Evolutionary conservation across 1,140 invertebrate genomes (phyloP).

Genomic region (Bombus soroeensis): DNA sequence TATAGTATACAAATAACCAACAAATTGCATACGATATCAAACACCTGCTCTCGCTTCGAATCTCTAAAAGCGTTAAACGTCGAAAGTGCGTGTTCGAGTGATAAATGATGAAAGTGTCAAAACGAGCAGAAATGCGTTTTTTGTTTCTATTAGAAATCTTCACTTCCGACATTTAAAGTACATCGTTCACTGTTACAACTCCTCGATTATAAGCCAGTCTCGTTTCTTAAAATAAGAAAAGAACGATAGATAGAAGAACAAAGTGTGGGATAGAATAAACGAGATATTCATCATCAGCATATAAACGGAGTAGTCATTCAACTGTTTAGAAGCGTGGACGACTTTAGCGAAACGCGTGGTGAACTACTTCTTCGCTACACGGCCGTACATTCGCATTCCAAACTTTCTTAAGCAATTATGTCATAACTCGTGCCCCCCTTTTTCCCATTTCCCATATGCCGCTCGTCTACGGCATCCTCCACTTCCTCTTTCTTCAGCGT

Average conservation of each 20-base stretch:
- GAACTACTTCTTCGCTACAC: conserved; percentile 49
- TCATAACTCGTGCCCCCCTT: conserved; percentile 55
- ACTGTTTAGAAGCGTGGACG: conserved; percentile 11
- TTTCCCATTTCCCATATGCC: conserved; percentile 6
- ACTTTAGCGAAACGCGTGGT: conserved; percentile 51
- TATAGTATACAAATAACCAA: no score
- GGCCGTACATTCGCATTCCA: conserved; percentile 52
- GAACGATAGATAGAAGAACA: background rate
- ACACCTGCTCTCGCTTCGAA: no score
- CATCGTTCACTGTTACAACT: background rate
- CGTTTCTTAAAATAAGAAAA: background rate
- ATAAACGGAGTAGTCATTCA: conserved; percentile 16
- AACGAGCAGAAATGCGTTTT: background rate
- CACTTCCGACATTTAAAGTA: background rate
- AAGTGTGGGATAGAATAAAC: background rate
- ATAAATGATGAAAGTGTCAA: background rate
- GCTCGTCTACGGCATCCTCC: background rate
- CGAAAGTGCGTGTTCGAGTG: background rate
- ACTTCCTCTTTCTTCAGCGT: background rate
- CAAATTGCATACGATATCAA: no score
- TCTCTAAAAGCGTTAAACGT: no score
- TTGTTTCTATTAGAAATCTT: background rate
- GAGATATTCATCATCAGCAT: background rate
- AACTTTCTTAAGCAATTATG: conserved; percentile 69
- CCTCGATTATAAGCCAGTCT: background rate